phyloP scores from a whole-genome alignment of 2,888 invertebrate genomes.

The Coleophora deauratella region DNA sequence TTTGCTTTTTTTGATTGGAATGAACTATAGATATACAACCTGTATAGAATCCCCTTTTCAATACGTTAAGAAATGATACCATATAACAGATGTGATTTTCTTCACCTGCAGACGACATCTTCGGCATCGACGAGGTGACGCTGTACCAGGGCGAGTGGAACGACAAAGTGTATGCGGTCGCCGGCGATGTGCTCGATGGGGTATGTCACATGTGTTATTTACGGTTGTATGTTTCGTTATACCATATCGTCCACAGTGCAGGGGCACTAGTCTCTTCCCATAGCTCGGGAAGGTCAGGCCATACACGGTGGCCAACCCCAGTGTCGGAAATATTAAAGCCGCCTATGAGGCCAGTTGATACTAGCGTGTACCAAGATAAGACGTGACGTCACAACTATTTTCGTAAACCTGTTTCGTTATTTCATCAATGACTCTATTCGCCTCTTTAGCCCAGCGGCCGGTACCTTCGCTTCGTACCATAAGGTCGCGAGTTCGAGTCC shows the following conservation, averaged over 20 bases:
- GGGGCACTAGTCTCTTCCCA: too few relatives aligned
- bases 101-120: slow-evolving; percentile 84
- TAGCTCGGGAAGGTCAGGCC: neutral
- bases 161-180: slow-evolving; percentile 90
- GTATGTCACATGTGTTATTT: slow-evolving; percentile 74
- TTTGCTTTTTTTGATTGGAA: too few relatives aligned
- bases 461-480: neutral
- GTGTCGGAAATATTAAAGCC: too few relatives aligned
- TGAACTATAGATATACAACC: too few relatives aligned
- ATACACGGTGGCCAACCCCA: too few relatives aligned
- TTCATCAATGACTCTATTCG: slow-evolving; percentile 6
- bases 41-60: too few relatives aligned
- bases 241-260: too few relatives aligned
- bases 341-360: neutral
- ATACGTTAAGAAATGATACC: too few relatives aligned
- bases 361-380: neutral
- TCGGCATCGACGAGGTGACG: slow-evolving; percentile 94
- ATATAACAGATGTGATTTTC: too few relatives aligned
- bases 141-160: slow-evolving; percentile 91
- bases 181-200: slow-evolving; percentile 96
- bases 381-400: neutral
- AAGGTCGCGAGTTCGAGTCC: slow-evolving; percentile 41
- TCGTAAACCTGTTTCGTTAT: slow-evolving; percentile 5
- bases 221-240: neutral
- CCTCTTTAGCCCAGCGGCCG: slow-evolving; percentile 21